A percentile compares a stretch with the other conserved stretches of the same genome.
These are phyloP conservation scores for Acanthopleura granulata DNA, from an alignment of 2,888 invertebrate species.

Conservation along the genomic window DNA sequence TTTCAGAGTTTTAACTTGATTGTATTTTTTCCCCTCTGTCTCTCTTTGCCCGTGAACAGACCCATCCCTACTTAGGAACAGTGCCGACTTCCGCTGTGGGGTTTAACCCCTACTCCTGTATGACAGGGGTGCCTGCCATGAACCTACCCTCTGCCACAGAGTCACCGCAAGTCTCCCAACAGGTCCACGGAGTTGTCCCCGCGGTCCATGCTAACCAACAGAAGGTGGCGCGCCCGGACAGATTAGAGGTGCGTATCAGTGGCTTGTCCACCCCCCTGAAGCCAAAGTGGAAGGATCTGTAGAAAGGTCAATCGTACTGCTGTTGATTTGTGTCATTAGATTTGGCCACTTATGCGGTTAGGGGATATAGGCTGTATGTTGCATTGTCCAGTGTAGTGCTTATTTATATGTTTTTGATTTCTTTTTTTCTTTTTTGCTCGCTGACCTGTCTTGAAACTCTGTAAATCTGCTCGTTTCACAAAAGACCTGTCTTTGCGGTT, in stretches of 20 bases:
- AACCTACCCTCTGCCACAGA: slow-evolving; percentile 39
- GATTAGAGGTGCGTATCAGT: slow-evolving; percentile 84
- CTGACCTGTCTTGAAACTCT: no score
- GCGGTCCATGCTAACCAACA: slow-evolving; percentile 70
- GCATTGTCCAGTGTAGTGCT: no score
- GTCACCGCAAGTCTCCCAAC: slow-evolving; percentile 41
- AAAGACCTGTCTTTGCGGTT: no score
- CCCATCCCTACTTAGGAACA: slow-evolving; percentile 47
- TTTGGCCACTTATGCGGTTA: no score
- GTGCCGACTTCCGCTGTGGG: slow-evolving; percentile 49
- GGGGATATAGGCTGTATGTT: no score
- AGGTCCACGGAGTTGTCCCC: slow-evolving; percentile 43
- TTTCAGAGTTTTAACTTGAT: no score
- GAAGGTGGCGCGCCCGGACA: slow-evolving; percentile 93
- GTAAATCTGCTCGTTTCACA: no score
- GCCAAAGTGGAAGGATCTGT: background rate
- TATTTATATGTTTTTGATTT: no score
- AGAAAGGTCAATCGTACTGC: no score
- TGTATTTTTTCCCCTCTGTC: no score
- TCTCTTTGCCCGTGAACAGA: slow-evolving; percentile 34
- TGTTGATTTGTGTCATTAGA: no score
- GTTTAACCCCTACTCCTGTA: slow-evolving; percentile 42
- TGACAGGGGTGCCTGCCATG: slow-evolving; percentile 38
- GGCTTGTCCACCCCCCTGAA: background rate
- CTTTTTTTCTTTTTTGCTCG: no score